phyloP scores from a whole-genome alignment of 2,797 vertebrate genomes.

The Neosilurus mollespiculum region DNA sequence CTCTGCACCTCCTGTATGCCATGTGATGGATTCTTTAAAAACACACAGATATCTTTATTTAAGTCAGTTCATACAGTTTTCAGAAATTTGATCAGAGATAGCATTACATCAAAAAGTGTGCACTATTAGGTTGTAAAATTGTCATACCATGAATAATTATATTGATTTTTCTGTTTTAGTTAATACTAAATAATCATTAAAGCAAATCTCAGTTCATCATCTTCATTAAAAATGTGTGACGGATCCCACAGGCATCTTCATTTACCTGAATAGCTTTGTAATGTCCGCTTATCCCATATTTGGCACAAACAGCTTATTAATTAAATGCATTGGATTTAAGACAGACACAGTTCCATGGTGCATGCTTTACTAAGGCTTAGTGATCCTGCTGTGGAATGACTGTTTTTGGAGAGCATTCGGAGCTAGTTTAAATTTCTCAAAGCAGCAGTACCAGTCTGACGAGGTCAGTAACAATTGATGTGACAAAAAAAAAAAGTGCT shows the following conservation, averaged over 20 bases:
- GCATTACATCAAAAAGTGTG: not conserved
- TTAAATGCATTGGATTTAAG: not conserved
- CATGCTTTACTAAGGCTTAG: not conserved
- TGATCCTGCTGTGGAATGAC: not conserved
- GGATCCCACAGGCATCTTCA: not conserved
- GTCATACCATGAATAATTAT: not conserved
- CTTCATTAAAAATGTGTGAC: not conserved
- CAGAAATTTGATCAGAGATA: not conserved
- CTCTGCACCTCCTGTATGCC: not conserved
- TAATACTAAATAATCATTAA: not conserved
- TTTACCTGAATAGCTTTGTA: not conserved
- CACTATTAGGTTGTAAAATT: not conserved
- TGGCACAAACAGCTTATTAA: not conserved
- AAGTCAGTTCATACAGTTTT: no score
- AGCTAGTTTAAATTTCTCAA: constrained; percentile 4
- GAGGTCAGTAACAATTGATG: constrained; percentile 9
- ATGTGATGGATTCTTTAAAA: not conserved
- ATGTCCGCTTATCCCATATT: not conserved
- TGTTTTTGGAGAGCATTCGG: not conserved
- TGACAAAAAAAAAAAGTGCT: not conserved
- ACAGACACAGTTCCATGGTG: not conserved
- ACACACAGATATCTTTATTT: not conserved
- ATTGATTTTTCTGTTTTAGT: not conserved
- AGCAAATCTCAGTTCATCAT: not conserved
- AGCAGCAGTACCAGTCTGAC: constrained; percentile 5